A percentile compares a stretch with the other conserved stretches of the same genome.
Conservation (phyloP, 1,140 invertebrate genomes). For the Spodoptera frugiperda region DNA sequence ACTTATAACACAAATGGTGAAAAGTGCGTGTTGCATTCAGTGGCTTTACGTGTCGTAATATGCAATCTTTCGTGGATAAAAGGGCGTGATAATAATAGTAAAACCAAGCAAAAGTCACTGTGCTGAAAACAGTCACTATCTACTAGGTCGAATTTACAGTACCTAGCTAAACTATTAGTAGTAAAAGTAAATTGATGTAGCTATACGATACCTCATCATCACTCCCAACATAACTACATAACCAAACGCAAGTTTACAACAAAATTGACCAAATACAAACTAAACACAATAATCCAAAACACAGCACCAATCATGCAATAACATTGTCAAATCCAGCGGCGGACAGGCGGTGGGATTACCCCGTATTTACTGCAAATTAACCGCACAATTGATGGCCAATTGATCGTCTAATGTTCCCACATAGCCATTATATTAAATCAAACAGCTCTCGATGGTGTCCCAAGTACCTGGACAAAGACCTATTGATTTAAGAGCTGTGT, state of each 20-base stretch:
- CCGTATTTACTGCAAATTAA: conserved; percentile 83
- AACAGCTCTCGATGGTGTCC: conserved; percentile 58
- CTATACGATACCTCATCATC: too few species aligned
- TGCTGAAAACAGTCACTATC: too few species aligned
- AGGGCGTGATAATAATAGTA: too few species aligned
- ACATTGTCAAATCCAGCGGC: conserved; percentile 64
- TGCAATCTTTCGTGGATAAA: too few species aligned
- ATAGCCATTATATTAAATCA: conserved; percentile 83
- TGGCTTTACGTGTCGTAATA: too few species aligned
- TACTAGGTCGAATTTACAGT: too few species aligned
- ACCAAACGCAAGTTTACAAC: background rate
- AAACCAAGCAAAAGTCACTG: too few species aligned
- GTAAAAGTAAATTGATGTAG: too few species aligned
- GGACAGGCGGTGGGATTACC: conserved; percentile 65
- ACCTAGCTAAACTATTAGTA: too few species aligned
- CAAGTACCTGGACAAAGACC: conserved; percentile 78
- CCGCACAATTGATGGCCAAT: conserved; percentile 81
- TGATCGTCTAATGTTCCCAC: conserved; percentile 81
- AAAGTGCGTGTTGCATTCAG: too few species aligned
- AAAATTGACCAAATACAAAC: background rate
- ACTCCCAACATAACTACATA: background rate
- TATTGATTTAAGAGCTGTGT: conserved; percentile 74
- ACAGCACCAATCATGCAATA: conserved; percentile 52
- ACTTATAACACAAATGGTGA: too few species aligned
- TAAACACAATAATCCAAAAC: conserved; percentile 21